Conservation (phyloP, 2,888 invertebrate species). For the Nysson spinosus region DNA sequence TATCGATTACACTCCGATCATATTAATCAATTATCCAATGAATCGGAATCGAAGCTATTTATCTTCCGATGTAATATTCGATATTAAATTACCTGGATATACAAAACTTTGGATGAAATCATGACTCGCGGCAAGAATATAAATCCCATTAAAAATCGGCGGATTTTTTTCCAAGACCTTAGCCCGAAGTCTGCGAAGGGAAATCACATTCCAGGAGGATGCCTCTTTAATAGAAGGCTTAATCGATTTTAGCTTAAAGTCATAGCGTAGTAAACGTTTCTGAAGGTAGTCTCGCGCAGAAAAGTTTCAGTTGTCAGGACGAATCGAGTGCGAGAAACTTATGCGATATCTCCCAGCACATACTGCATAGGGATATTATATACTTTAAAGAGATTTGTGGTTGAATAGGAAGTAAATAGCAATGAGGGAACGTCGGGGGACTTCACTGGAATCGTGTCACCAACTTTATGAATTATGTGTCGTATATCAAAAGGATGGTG, state of each 20-base stretch:
- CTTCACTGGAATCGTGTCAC: constrained; percentile 9
- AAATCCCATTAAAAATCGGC: constrained; percentile 12
- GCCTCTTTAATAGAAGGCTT: constrained; percentile 23
- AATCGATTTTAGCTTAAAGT: constrained; percentile 34
- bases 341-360: neutral
- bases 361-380: neutral
- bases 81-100: constrained; percentile 1
- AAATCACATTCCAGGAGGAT: constrained; percentile 2
- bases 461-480: constrained; percentile 34
- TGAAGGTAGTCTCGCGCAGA: constrained; percentile 9
- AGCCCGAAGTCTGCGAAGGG: neutral
- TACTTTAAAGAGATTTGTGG: neutral
- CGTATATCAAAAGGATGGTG: neutral
- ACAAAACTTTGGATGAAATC: constrained; percentile 20
- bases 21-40: no score
- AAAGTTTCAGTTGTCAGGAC: neutral
- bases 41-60: no score
- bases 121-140: constrained; percentile 6
- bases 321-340: constrained; percentile 1
- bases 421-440: neutral
- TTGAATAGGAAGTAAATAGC: neutral
- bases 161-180: constrained; percentile 1
- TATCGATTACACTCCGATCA: no score
- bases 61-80: no score
- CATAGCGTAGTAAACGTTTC: constrained; percentile 24